Evolutionary conservation across 2,113 vertebrate genomes (phyloP), one percentile per base, ranked within the genome.

Genomic region (Anser brachyrhynchus): DNA sequence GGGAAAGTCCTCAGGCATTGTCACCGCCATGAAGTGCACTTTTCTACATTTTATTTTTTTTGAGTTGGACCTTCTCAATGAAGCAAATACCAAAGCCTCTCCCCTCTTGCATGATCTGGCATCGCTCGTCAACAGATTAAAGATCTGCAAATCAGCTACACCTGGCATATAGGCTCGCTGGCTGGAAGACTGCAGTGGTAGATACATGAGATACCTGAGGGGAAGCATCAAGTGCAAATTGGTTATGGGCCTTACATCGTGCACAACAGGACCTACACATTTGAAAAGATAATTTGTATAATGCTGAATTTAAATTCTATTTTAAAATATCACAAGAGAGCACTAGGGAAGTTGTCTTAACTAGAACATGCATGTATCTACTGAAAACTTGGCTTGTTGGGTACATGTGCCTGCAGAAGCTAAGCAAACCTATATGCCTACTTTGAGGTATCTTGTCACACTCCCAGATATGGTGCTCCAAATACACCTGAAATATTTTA

Each of bases 241-340:
- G 35, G 35, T 57, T 39, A 33, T 0, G 0, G 82, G 31, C 8
- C 10, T 61, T 67, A 26, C 7, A 39, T 31, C 1, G 3, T 39
- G 12, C 23, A 51, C 22, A 72, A 35, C 12, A 22, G 2, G 72
- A 58, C 14, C 31, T 41, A 52, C 2, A 21, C 1, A n/a, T 18
- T 22, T 55, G 9, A 43, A 69, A 90, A 59, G 5, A 10, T 51
- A 9, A 46, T 44, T 51, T 8, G 33, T 6, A 43, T 37, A 78
- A 52, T 6, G 10, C 23, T 33, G 26, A 81, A 6, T 31, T 88
- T 81, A 57, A 89, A 71, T 8, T 49, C 11, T 35, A n/a, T 58
- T 87, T 86, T 31, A 70, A 52, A 21, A 41, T 6, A 75, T 8
- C 13, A 22, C 1, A 0, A 33, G 16, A 87, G 59, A 88, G 66